Evolutionary conservation across 2,113 vertebrate genomes (phyloP), one percentile per base, ranked within the genome.

Genomic region (Theristicus caerulescens): DNA sequence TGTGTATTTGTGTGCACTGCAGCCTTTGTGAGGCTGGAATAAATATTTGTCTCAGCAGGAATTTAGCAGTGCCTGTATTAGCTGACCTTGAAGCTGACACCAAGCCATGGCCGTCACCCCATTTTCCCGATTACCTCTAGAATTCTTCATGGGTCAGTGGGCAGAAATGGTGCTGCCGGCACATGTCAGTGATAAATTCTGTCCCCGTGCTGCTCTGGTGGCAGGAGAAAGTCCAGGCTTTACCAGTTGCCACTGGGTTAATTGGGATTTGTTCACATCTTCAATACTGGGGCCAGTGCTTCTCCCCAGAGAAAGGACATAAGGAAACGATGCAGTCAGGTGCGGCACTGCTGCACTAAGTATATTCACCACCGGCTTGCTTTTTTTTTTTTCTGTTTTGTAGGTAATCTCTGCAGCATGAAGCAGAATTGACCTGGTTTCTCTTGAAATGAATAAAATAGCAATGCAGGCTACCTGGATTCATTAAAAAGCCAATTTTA

Each of bases 251-350:
- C 51, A 24, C 51, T 29, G 64, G 46, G 27, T 18, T 49, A 58
- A n/a, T 11, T 40, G 38, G 49, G 59, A 49, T 77, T 78, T 86
- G 12, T 38, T 61, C 64, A 51, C 26, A 21, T 7, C 49, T 80
- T 36, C 18, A 52, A 38, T 27, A 4, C 17, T 14, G 38, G 80
- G 64, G 19, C 4, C 29, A 34, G 31, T 27, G 69, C 46, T 93
- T 88, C 55, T 61, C 46, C 19, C 6, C 32, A 19, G 16, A 52
- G 34, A 46, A 81, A 42, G 27, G 24, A 10, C 27, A 6, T 3
- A 3, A 73, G 40, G 54, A 42, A 31, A 27, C 0, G 0, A 6
- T 22, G 44, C 31, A 49, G 29, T 42, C 65, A 46, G 25, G n/a
- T 13, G 54, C 0, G 2, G 27, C 34, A 16, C n/a, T 21, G 10